Base-by-base conservation (phyloP, 1,140 invertebrate genomes). In the Camponotus vicinus region DNA sequence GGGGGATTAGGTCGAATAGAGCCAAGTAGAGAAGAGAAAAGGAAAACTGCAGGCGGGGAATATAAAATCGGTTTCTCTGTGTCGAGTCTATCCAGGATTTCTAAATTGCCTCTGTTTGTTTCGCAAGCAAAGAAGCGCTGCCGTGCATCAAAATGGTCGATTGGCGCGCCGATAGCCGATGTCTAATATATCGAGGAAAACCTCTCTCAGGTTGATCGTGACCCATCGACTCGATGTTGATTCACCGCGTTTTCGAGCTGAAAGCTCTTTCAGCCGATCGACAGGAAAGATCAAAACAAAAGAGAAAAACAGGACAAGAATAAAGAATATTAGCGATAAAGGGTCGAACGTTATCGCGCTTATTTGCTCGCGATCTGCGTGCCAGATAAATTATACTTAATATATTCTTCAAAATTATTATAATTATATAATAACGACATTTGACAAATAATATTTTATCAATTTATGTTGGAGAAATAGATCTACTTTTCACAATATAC, bases 61-160 rank as follows among this genome's bases (percentile, higher is more conserved):
- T 86, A 76, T 80, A 73, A 82, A 83, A 75, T 88, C 82, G 63
- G 82, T 90, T 73, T 89, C 88, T 71, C 73, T 64, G 79, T 57
- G 79, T 57, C 21, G 71, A 71, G 64, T 79, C 75, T 86, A 69
- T 88, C 82, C 71, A 88, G 75, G 79, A 88, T 90, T 79, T 88
- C 64, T 77, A 85, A 92, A 85, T 92, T 77, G 86, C n/a, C 80
- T 64, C 80, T 92, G 90, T 92, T 92, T 92, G 91, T 92, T 92
- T 89, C 67, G 87, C 88, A 87, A 92, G 90, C 88, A 85, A 82
- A 85, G 87, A 91, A 90, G 75, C 89, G 78, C 64, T 67, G 90
- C 18, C 70, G 67, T 66, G 88, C 87, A 92, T 92, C 86, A 69
- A 89, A 91, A 92, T 92, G 37, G 75, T 70, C 80, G 71, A 86